These are phyloP conservation scores for Drosophila repleta DNA, from an alignment of 1,140 invertebrate genomes.

Conservation along the genomic window DNA sequence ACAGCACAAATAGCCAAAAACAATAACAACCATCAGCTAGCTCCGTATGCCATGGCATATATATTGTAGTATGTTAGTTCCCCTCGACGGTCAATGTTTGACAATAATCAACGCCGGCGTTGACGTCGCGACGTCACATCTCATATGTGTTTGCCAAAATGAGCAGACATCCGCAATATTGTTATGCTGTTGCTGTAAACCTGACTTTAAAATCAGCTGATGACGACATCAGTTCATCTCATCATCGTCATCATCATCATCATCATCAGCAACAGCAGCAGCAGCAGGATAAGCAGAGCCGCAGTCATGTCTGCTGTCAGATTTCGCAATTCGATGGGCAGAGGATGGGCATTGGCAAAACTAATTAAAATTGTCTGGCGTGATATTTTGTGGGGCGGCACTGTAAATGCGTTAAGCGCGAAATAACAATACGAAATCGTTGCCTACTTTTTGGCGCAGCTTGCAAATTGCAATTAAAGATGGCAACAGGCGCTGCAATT, in stretches of 20 bases:
- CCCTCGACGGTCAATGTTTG: conserved; percentile 59
- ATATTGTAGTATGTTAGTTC: conserved; percentile 19
- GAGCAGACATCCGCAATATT: conserved; percentile 51
- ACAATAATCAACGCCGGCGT: conserved; percentile 66
- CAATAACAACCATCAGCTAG: conserved; percentile 13
- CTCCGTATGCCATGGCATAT: conserved; percentile 3
- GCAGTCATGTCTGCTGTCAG: conserved; percentile 50
- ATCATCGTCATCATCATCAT: conserved; percentile 18
- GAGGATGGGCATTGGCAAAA: conserved; percentile 34
- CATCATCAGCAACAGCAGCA: conserved; percentile 13
- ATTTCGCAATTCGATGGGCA: conserved; percentile 43
- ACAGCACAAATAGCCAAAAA: conserved; percentile 3
- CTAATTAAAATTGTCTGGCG: conserved; percentile 64
- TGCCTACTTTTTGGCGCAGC: conserved; percentile 49
- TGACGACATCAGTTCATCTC: conserved; percentile 20
- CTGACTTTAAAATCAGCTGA: conserved; percentile 49
- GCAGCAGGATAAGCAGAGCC: conserved; percentile 9
- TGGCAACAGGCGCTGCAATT: conserved; percentile 21
- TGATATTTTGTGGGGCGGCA: conserved; percentile 13
- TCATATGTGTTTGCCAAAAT: conserved; percentile 64
- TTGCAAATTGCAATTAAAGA: conserved; percentile 58
- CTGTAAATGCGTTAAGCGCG: conserved; percentile 40
- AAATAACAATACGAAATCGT: conserved; percentile 24
- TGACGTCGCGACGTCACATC: conserved; percentile 53
- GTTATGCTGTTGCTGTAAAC: conserved; percentile 6